Evolutionary conservation across 2,797 vertebrate species (phyloP).

Genomic region (Argya squamiceps): DNA sequence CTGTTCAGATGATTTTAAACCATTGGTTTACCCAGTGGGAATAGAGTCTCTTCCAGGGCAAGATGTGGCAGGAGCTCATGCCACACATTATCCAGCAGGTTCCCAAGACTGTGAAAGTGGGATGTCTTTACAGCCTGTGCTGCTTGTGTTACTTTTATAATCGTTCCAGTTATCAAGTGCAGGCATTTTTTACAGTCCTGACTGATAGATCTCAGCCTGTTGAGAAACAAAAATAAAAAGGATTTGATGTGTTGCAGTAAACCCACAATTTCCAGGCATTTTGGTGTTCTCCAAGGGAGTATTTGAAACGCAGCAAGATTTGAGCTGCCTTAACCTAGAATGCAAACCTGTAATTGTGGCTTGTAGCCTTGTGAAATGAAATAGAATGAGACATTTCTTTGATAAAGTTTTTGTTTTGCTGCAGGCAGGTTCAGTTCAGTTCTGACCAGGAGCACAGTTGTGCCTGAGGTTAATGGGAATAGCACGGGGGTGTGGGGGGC

Average conservation of each 20-base stretch:
- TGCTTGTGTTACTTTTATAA: background rate
- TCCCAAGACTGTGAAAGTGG: background rate
- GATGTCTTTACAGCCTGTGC: background rate
- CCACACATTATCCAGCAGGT: background rate
- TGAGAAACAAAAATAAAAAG: background rate
- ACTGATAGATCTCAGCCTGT: background rate
- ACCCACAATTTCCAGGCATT: background rate
- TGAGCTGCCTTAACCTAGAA: background rate
- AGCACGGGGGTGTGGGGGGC: background rate
- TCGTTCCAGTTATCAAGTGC: background rate
- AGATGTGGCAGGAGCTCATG: background rate
- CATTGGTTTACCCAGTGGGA: background rate
- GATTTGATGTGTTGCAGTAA: background rate
- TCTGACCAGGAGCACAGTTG: background rate
- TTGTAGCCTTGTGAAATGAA: background rate
- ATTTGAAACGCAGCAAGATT: background rate
- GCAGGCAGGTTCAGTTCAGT: background rate
- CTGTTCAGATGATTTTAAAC: background rate
- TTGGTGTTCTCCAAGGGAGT: background rate
- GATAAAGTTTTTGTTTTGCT: background rate
- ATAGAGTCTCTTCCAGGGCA: background rate
- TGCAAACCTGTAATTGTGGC: background rate
- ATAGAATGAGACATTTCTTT: background rate
- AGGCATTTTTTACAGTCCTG: background rate
- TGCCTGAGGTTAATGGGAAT: slow-evolving; percentile 23